These are phyloP conservation scores for Trachelipus rathkii DNA, from an alignment of 1,140 invertebrate genomes.

Conservation along the genomic window DNA sequence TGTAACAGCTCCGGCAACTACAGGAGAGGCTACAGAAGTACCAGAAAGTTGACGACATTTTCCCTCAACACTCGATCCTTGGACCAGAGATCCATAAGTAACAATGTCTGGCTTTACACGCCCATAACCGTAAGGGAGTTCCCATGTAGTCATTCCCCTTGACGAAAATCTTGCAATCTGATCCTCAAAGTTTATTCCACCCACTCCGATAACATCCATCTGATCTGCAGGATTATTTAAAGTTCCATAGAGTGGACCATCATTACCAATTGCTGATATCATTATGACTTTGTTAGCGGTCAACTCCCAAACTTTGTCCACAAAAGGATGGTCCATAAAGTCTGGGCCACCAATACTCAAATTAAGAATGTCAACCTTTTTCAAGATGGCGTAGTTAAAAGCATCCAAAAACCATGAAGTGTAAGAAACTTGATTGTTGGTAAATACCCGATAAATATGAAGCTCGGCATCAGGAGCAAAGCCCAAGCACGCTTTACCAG, in stretches of 20 bases:
- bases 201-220: slow-evolving; percentile 96
- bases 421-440: slow-evolving; percentile 87
- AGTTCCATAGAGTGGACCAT: slow-evolving; percentile 93
- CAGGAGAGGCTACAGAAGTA: slow-evolving; percentile 92
- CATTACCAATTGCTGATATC: slow-evolving; percentile 95
- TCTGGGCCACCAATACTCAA: slow-evolving; percentile 95
- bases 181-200: slow-evolving; percentile 94
- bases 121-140: slow-evolving; percentile 75
- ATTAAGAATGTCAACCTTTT: slow-evolving; percentile 90
- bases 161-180: slow-evolving; percentile 95
- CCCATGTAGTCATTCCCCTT: slow-evolving; percentile 96
- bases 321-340: slow-evolving; percentile 97
- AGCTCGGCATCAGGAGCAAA: slow-evolving; percentile 93
- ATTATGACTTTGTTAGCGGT: slow-evolving; percentile 94
- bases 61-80: slow-evolving; percentile 79
- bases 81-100: slow-evolving; percentile 86
- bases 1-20: slow-evolving; percentile 88
- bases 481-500: slow-evolving; percentile 76
- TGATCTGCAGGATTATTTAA: slow-evolving; percentile 96
- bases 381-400: slow-evolving; percentile 95
- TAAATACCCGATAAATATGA: slow-evolving; percentile 92
- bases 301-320: slow-evolving; percentile 97
- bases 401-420: slow-evolving; percentile 98
- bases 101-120: slow-evolving; percentile 94
- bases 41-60: slow-evolving; percentile 82